phyloP scores from a whole-genome alignment of 2,797 vertebrate species.

The Gambelia wislizenii region DNA sequence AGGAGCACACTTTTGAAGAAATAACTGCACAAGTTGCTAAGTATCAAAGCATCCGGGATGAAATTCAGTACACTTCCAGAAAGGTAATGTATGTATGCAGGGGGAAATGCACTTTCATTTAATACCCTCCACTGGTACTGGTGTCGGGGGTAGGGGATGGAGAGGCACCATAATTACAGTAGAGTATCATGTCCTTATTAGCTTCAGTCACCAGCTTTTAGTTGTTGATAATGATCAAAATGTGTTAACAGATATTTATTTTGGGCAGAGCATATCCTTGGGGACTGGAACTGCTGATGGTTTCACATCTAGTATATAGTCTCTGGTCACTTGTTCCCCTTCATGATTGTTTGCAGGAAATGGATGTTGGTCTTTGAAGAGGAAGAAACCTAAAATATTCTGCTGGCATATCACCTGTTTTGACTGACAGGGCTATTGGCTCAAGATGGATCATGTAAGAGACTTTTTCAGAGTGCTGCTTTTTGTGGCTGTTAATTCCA shows the following conservation, averaged over 20 bases:
- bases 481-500: not conserved
- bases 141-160: too few species aligned
- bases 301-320: not conserved
- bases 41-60: constrained; percentile 84
- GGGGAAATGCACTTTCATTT: not conserved
- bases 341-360: not conserved
- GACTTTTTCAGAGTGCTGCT: not conserved
- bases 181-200: not conserved
- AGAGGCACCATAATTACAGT: not conserved
- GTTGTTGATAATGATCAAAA: not conserved
- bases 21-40: constrained; percentile 83
- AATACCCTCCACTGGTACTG: not conserved
- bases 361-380: not conserved
- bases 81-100: constrained; percentile 79
- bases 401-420: not conserved
- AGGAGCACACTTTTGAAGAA: constrained; percentile 84
- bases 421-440: not conserved
- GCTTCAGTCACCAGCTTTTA: not conserved
- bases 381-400: not conserved
- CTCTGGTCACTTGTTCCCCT: not conserved
- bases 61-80: constrained; percentile 83
- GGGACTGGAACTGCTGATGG: too few species aligned
- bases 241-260: too few species aligned
- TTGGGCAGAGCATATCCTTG: not conserved
- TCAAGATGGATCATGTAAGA: not conserved